Evolutionary conservation across 2,797 vertebrate species (phyloP), one percentile per base, ranked within the genome.

Genomic region (Buphagus erythrorhynchus): DNA sequence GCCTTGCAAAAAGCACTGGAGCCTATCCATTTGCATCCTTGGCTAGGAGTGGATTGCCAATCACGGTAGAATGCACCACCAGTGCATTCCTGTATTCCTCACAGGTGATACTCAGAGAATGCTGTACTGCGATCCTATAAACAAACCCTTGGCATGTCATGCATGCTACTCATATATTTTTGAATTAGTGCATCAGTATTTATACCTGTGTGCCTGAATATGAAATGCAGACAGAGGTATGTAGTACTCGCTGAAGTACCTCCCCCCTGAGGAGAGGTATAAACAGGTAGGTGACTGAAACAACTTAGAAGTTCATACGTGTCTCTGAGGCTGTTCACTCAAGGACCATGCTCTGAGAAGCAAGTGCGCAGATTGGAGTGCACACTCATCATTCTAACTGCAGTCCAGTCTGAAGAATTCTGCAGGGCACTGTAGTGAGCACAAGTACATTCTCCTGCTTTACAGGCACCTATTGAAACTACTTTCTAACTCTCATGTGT

Each of bases 141-240:
- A 86, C 69, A 78, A 95, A 94, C 33, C 67, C 75, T 51, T 40
- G 28, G 69, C 77, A 93, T 92, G 55, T 65, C 93, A 92, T 49
- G 82, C 45, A 77, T 94, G 78, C 86, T 87, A 93, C 85, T 95
- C 59, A 84, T 59, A 75, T 93, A 72, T 83, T 59, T 83, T 94
- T 92, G 66, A 91, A 82, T 87, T 91, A 68, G 26, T 51, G 62
- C 51, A 95, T 95, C 88, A 90, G 90, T 96, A 95, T 93, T 96
- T 91, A 95, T 79, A 51, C 65, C 82, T 92, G 77, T 85, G 93
- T 91, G 80, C 46, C 93, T 84, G 54, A 86, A 77, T 86, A 90
- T 90, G 94, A 96, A 96, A 90, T 55, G 55, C 90, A 96, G 48
- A 58, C 40, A 77, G 65, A 92, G 76, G 45, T 72, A 71, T 15